phyloP scores from a whole-genome alignment of 35 echinoderm and acorn worm genomes.

The Heliocidaris erythrogramma region DNA sequence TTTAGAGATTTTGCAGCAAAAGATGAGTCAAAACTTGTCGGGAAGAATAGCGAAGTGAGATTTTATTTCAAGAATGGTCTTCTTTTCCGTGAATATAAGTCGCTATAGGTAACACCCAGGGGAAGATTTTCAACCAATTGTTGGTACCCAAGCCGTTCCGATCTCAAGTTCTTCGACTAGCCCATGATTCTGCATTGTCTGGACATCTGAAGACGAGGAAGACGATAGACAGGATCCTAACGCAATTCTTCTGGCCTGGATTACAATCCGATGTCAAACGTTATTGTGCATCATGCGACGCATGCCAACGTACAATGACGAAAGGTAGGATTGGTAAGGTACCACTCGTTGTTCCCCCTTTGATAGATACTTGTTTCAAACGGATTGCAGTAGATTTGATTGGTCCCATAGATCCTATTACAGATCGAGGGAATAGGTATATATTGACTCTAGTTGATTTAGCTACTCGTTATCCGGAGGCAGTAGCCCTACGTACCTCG shows the following conservation, averaged over 20 bases:
- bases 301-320: constrained; percentile 60
- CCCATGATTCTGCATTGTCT: too few species aligned
- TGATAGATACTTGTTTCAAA: too few species aligned
- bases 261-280: constrained; percentile 55
- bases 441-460: constrained; percentile 66
- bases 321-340: constrained; percentile 41
- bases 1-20: not conserved
- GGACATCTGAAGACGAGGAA: constrained; percentile 64
- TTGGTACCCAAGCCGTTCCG: constrained; percentile 55
- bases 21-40: not conserved
- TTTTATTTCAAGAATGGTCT: constrained; percentile 19
- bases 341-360: too few species aligned
- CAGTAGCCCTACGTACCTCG: constrained; percentile 53
- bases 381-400: constrained; percentile 72
- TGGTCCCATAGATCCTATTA: constrained; percentile 64
- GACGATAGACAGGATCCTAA: constrained; percentile 50
- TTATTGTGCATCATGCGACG: constrained; percentile 69
- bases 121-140: constrained; percentile 39
- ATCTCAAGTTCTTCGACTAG: constrained; percentile 33
- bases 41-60: not conserved
- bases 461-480: constrained; percentile 71
- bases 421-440: constrained; percentile 62
- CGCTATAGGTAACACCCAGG: not conserved
- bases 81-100: constrained; percentile 37
- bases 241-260: constrained; percentile 77